These are phyloP conservation scores for Allygus modestus DNA, from an alignment of 2,888 invertebrate species.

Conservation along the genomic window DNA sequence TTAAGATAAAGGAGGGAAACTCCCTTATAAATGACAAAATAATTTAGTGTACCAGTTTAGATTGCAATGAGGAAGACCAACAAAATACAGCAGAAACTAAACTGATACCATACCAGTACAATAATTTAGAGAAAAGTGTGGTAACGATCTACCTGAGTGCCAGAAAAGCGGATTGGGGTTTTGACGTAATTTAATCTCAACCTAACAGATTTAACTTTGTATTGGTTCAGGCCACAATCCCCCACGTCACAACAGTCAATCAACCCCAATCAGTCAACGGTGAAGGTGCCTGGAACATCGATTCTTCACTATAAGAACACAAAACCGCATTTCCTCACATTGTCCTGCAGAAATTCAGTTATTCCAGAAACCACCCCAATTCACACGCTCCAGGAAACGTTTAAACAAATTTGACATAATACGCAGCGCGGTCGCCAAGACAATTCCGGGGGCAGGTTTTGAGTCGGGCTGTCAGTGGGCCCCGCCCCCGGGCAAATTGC, in stretches of 20 bases:
- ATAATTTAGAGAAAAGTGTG: no score
- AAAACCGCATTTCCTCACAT: neutral
- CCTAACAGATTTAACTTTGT: no score
- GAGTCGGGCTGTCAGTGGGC: conserved; percentile 4
- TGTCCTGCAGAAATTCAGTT: conserved; percentile 26
- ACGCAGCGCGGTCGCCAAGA: conserved; percentile 9
- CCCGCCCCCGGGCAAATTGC: conserved; percentile 53
- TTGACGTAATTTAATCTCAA: no score
- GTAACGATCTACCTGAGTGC: no score
- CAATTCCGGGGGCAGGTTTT: neutral
- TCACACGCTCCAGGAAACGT: conserved; percentile 43
- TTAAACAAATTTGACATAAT: conserved; percentile 56
- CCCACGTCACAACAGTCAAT: conserved; percentile 1
- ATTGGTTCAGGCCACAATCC: no score
- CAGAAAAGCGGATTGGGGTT: no score
- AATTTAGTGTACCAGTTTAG: no score
- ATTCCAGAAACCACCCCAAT: conserved; percentile 52
- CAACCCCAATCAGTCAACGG: neutral
- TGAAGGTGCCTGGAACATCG: neutral
- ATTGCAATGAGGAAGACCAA: no score
- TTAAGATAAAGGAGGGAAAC: no score
- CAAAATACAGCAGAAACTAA: no score
- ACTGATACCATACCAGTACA: no score
- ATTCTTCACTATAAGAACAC: neutral
- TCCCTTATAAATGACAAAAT: no score